Percentiles rank a stretch among this genome's conserved stretches.
phyloP scores from a whole-genome alignment of 2,113 vertebrate genomes.

The Trinectes maculatus region DNA sequence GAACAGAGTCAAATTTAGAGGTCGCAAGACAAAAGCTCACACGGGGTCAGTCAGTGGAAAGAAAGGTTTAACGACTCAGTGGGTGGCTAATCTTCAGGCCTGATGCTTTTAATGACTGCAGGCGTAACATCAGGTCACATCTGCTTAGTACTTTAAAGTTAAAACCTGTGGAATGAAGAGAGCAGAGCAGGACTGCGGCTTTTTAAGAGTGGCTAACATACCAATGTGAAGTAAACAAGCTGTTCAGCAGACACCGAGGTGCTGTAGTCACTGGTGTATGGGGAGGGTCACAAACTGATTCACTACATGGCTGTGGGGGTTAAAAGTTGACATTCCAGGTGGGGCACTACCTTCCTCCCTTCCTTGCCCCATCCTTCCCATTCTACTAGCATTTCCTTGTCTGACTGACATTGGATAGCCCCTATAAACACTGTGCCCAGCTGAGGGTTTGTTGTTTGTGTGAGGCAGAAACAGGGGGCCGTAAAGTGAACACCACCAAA shows the following conservation, averaged over 20 bases:
- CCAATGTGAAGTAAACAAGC: conserved; percentile 38
- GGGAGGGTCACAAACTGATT: conserved; percentile 32
- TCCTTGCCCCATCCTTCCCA: not conserved
- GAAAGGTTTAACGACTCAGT: conserved; percentile 4
- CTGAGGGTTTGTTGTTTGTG: conserved; percentile 40
- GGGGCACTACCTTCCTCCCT: conserved; percentile 35
- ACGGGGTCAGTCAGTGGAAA: conserved; percentile 3
- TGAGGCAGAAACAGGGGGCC: conserved; percentile 43
- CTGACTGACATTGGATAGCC: conserved; percentile 52
- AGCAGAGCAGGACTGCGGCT: not conserved
- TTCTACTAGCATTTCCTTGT: conserved; percentile 18
- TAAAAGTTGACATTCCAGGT: conserved; percentile 66
- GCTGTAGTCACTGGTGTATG: conserved; percentile 27
- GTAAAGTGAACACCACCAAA: conserved; percentile 60
- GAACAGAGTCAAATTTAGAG: conserved; percentile 40
- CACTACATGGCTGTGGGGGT: conserved; percentile 28
- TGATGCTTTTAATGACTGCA: conserved; percentile 6
- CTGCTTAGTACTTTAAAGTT: conserved; percentile 2
- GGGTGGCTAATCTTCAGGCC: not conserved
- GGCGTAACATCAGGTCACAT: not conserved
- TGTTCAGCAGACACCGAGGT: conserved; percentile 39
- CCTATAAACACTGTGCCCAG: conserved; percentile 57
- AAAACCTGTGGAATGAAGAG: not conserved
- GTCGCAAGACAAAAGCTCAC: conserved; percentile 21
- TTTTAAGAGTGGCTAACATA: conserved; percentile 14